Base-by-base conservation (phyloP, 2,888 invertebrate species). In the Anthophora plumipes region DNA sequence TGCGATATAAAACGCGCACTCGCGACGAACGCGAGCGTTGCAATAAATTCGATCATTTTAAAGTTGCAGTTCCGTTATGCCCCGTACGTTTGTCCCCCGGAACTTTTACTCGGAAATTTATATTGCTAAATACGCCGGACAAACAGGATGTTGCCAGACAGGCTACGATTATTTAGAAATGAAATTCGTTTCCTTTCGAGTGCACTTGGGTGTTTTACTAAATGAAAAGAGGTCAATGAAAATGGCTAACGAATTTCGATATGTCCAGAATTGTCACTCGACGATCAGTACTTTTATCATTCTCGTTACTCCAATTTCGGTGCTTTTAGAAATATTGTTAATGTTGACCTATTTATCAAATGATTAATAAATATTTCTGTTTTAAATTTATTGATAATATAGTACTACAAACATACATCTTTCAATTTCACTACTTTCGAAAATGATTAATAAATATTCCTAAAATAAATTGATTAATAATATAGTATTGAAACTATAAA, bases 31-130 rank as follows among this genome's bases (percentile, higher is more conserved):
- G 20, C 48, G 64, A n/a, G n/a, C 39, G 31, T 41, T 12, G 77
- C 61, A 59, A 77, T 78, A 78, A 78, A 78, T 78, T 77, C 69
- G 69, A 78, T 78, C 77, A 64, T 69, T 77, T 77, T 77, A 78
- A 78, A 77, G 77, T 78, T 78, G 77, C 59, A 54, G 57, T 46
- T 46, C 31, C 37, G 63, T 63, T 76, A 41, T 63, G 25, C 61
- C 17, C 17, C 12, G 39, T 66, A 59, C 20, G 55, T 61, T 69
- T 77, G 46, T 64, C 63, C 31, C 52, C 6, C 6, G 39, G 46
- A 61, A 69, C 52, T 69, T 69, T 64, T 48, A 46, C 39, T 43
- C 14, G 57, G 20, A 57, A 77, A 77, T 77, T 78, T 78, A 77
- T 78, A 50, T 69, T 31, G 59, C 31, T 41, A 54, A 78, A 77